These are phyloP conservation scores for Augiades crinisus DNA, from an alignment of 2,888 invertebrate genomes.

Conservation along the genomic window DNA sequence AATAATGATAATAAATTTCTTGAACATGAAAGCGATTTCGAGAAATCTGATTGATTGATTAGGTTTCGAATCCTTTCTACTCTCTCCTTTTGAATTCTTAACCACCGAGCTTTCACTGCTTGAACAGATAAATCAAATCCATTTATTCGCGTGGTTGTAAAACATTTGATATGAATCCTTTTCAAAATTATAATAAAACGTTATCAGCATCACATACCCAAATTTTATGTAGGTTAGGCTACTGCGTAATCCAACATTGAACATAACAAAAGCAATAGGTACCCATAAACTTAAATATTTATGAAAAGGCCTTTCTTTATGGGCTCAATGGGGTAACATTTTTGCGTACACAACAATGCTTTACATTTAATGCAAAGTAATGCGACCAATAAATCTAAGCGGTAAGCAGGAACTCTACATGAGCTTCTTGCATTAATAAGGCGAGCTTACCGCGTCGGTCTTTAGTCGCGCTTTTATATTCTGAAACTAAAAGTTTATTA, in stretches of 20 bases:
- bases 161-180: background rate
- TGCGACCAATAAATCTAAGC: slow-evolving; percentile 22
- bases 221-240: slow-evolving; percentile 47
- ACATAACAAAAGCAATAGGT: slow-evolving; percentile 52
- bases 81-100: too few relatives aligned
- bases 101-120: too few relatives aligned
- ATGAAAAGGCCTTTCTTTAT: slow-evolving; percentile 55
- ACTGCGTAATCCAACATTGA: slow-evolving; percentile 40
- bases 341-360: slow-evolving; percentile 25
- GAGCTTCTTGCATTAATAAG: slow-evolving; percentile 5
- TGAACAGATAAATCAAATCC: background rate
- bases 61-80: too few relatives aligned
- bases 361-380: slow-evolving; percentile 30
- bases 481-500: background rate
- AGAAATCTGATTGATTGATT: too few relatives aligned
- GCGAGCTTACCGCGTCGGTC: background rate
- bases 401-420: background rate
- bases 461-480: background rate
- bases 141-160: background rate
- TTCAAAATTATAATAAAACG: background rate
- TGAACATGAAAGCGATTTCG: too few relatives aligned
- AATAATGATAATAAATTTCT: too few relatives aligned
- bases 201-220: slow-evolving; percentile 21
- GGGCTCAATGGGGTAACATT: slow-evolving; percentile 43
- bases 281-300: slow-evolving; percentile 59